Percentiles rank a stretch among this genome's conserved stretches.
Evolutionary conservation across 1,140 invertebrate genomes (phyloP).

Genomic region (Drosophila tropicalis): DNA sequence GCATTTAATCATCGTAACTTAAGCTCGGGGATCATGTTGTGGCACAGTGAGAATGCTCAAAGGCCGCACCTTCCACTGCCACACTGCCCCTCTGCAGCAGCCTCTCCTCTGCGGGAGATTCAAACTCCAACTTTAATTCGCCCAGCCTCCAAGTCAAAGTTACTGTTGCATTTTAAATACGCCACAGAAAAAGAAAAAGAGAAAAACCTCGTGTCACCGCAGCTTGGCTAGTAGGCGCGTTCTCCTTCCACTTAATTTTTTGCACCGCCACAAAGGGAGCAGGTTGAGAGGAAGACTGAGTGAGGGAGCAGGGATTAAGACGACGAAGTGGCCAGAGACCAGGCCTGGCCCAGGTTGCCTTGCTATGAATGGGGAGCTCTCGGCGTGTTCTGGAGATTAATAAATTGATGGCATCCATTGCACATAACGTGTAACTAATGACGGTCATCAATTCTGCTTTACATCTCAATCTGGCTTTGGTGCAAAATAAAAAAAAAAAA

Average conservation of each 20-base stretch:
- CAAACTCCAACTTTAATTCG: constrained; percentile 21
- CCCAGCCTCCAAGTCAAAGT: constrained; percentile 36
- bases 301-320: constrained; percentile 61
- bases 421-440: constrained; percentile 84
- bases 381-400: constrained; percentile 83
- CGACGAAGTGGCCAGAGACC: constrained; percentile 61
- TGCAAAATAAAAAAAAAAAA: constrained; percentile 48
- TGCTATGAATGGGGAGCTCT: constrained; percentile 68
- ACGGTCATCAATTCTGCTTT: constrained; percentile 83
- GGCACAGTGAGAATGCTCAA: constrained; percentile 61
- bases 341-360: constrained; percentile 36
- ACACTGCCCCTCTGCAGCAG: constrained; percentile 30
- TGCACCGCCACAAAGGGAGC: constrained; percentile 27
- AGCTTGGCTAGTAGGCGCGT: constrained; percentile 57
- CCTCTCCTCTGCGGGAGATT: constrained; percentile 70
- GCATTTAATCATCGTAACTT: constrained; percentile 81
- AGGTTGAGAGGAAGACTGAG: not conserved
- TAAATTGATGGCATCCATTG: constrained; percentile 84
- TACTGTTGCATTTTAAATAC: constrained; percentile 61
- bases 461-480: constrained; percentile 83
- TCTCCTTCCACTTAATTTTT: constrained; percentile 37
- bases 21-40: constrained; percentile 78
- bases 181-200: constrained; percentile 30
- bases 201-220: constrained; percentile 71
- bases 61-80: constrained; percentile 19